Evolutionary conservation across 2,888 invertebrate species (phyloP).

Genomic region (Drosophila prolongata): DNA sequence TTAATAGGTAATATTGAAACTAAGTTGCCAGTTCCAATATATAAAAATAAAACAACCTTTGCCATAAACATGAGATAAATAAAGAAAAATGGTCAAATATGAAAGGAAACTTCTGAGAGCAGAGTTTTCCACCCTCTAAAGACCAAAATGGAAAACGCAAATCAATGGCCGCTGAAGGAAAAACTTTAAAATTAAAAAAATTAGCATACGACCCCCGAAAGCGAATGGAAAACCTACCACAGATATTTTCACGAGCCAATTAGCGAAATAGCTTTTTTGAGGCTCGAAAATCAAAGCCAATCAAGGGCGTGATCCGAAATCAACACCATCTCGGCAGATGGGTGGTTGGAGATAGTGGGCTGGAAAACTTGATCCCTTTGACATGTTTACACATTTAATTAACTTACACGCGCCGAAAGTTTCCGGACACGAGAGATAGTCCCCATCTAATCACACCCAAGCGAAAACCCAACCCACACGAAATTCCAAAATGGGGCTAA

Average conservation of each 20-base stretch:
- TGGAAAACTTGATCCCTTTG: conserved; percentile 47
- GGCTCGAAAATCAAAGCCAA: conserved; percentile 61
- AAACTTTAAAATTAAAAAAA: conserved; percentile 62
- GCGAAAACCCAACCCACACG: conserved; percentile 43
- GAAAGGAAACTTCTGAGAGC: neutral
- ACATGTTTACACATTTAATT: conserved; percentile 81
- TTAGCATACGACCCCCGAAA: conserved; percentile 26
- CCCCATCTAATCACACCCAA: conserved; percentile 35
- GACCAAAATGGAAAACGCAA: conserved; percentile 17
- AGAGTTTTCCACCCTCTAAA: conserved; percentile 11
- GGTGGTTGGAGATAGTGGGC: conserved; percentile 1
- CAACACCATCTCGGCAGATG: conserved; percentile 56
- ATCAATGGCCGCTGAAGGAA: conserved; percentile 36
- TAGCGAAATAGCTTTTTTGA: conserved; percentile 51
- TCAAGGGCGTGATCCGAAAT: conserved; percentile 64
- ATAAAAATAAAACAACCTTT: neutral
- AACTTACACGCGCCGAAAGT: conserved; percentile 73
- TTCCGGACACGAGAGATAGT: conserved; percentile 57
- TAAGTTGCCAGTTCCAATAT: neutral
- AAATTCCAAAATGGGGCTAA: conserved; percentile 53
- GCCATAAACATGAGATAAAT: neutral
- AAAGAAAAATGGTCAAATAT: neutral
- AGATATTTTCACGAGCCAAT: conserved; percentile 47
- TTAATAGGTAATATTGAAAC: too few species aligned
- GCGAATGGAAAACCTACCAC: conserved; percentile 13